Evolutionary conservation across 2,113 vertebrate genomes (phyloP).

Genomic region (Gallinago media): DNA sequence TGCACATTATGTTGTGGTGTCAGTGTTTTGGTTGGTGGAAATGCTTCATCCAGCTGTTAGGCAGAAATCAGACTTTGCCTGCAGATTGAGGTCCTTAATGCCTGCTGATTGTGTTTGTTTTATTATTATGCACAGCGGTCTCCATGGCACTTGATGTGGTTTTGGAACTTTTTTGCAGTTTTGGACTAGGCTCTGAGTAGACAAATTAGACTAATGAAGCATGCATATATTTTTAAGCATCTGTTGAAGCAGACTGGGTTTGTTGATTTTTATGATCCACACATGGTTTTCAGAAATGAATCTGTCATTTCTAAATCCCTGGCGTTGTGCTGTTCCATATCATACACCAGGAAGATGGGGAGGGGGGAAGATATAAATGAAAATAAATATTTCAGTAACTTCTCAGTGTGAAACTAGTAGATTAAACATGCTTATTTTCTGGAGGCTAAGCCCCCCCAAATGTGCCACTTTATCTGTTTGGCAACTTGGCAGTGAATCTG

Average conservation of each 20-base stretch:
- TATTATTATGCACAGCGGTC: constrained; percentile 51
- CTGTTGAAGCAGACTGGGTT: constrained; percentile 11
- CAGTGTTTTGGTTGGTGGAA: constrained; percentile 18
- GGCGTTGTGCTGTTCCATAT: background rate
- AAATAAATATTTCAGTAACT: background rate
- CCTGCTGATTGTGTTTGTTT: constrained; percentile 74
- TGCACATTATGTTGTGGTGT: constrained; percentile 44
- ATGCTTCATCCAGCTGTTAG: constrained; percentile 60
- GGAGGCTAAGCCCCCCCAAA: background rate
- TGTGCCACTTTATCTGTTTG: background rate
- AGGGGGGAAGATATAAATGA: background rate
- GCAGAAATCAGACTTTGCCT: constrained; percentile 60
- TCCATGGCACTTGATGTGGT: constrained; percentile 66
- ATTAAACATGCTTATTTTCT: background rate
- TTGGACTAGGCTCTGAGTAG: constrained; percentile 18
- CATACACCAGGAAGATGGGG: background rate
- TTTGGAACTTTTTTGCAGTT: constrained; percentile 55
- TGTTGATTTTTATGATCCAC: background rate
- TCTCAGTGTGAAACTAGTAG: background rate
- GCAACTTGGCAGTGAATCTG: background rate
- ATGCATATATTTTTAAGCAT: constrained; percentile 27
- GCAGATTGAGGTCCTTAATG: constrained; percentile 58
- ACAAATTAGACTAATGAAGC: constrained; percentile 11
- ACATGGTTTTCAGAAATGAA: background rate
- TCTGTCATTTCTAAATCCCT: background rate